Conservation (phyloP, 1,140 invertebrate genomes). For the Zelostemma sp. region DNA sequence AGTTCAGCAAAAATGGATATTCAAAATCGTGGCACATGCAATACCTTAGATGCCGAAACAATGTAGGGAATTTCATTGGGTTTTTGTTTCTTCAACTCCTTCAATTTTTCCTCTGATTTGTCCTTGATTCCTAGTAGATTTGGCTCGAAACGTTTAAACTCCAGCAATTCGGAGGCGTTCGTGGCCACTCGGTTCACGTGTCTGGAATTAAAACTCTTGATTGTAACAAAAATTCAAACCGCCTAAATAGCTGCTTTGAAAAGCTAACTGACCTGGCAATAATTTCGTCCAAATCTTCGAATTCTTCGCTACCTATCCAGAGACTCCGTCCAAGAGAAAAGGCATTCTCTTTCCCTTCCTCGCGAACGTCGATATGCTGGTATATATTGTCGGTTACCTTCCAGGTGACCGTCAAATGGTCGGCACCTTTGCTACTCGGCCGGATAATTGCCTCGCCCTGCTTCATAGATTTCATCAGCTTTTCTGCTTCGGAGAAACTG, state of each 20-base stretch:
- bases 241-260: neutral
- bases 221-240: too few species aligned
- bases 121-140: conserved; percentile 81
- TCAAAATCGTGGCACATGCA: neutral
- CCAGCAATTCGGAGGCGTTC: conserved; percentile 89
- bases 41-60: conserved; percentile 84
- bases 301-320: conserved; percentile 91
- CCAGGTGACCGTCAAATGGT: conserved; percentile 98
- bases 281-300: conserved; percentile 99
- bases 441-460: conserved; percentile 97
- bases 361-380: conserved; percentile 95
- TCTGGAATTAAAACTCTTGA: conserved; percentile 8
- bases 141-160: conserved; percentile 91
- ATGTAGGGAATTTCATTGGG: conserved; percentile 92
- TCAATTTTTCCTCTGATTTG: conserved; percentile 88
- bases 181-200: conserved; percentile 96
- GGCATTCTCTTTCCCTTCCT: conserved; percentile 97
- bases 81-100: conserved; percentile 88
- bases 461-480: conserved; percentile 90
- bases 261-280: conserved; percentile 78
- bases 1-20: too few species aligned
- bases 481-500: conserved; percentile 92
- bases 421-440: conserved; percentile 95
- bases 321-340: conserved; percentile 92
- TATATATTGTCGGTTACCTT: conserved; percentile 95